A percentile compares a stretch with the other conserved stretches of the same genome.
Conservation (phyloP, 1,140 invertebrate species). For the Drosophila pectinifera region DNA sequence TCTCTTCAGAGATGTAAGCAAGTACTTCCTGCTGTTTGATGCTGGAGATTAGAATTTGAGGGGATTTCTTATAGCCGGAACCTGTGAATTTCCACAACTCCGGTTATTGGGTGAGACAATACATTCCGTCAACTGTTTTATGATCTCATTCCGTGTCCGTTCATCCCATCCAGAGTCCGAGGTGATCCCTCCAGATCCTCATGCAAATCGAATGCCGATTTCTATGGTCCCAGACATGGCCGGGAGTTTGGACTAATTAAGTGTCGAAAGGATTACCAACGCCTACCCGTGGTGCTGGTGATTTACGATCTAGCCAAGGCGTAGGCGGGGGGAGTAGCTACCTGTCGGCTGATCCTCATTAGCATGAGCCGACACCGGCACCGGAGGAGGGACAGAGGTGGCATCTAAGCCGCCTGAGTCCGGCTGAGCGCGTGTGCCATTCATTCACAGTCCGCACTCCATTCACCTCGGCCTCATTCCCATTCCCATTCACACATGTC, state of each 20-base stretch:
- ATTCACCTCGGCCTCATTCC: slow-evolving; percentile 25
- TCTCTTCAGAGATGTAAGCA: neutral
- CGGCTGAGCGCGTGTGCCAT: slow-evolving; percentile 41
- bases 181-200: neutral
- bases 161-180: slow-evolving; percentile 1
- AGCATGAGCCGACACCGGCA: slow-evolving; percentile 35
- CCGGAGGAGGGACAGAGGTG: slow-evolving; percentile 29
- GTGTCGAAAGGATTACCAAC: slow-evolving; percentile 73
- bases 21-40: slow-evolving; percentile 17
- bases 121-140: slow-evolving; percentile 12
- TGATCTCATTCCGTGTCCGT: slow-evolving; percentile 27
- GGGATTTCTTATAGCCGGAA: slow-evolving; percentile 3
- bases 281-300: slow-evolving; percentile 47
- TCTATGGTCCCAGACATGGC: slow-evolving; percentile 25
- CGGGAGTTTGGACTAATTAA: slow-evolving; percentile 68
- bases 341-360: slow-evolving; percentile 50
- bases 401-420: slow-evolving; percentile 26
- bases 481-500: slow-evolving; percentile 10
- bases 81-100: slow-evolving; percentile 52
- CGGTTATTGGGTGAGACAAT: slow-evolving; percentile 23
- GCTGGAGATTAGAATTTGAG: slow-evolving; percentile 1
- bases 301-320: slow-evolving; percentile 44
- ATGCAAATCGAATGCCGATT: slow-evolving; percentile 47
- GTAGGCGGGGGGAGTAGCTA: slow-evolving; percentile 10
- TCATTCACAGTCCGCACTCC: slow-evolving; percentile 6